Evolutionary conservation across 2,797 vertebrate species (phyloP).

Genomic region (Oreonectes daqikongensis): DNA sequence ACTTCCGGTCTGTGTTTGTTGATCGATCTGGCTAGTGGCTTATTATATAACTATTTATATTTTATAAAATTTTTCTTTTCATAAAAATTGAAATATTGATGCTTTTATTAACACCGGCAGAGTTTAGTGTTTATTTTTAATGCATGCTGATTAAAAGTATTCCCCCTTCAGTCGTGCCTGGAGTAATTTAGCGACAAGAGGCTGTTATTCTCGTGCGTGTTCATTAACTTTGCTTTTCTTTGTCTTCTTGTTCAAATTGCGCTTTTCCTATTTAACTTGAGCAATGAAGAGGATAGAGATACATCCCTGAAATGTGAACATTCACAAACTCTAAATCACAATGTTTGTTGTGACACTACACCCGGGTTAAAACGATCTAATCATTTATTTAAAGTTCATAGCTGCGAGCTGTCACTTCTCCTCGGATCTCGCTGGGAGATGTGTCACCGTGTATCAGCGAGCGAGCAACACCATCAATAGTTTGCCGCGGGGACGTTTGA

Average conservation of each 20-base stretch:
- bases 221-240: conserved; percentile 12
- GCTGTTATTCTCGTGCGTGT: conserved; percentile 9
- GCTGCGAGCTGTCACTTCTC: conserved; percentile 9
- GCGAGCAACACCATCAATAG: conserved; percentile 31
- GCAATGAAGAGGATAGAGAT: background rate
- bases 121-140: conserved; percentile 15
- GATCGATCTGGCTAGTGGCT: too few species aligned
- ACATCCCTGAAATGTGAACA: background rate
- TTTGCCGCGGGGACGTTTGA: conserved; percentile 25
- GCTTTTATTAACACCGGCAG: background rate
- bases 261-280: background rate
- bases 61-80: too few species aligned
- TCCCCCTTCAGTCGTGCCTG: conserved; percentile 15
- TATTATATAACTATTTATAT: too few species aligned
- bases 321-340: background rate
- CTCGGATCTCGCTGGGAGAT: conserved; percentile 11
- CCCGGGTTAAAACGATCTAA: conserved; percentile 17
- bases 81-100: too few species aligned
- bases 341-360: background rate
- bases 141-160: conserved; percentile 19
- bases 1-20: too few species aligned
- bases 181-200: conserved; percentile 9
- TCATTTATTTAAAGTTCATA: conserved; percentile 2
- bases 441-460: conserved; percentile 32
- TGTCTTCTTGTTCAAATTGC: conserved; percentile 21